phyloP scores from a whole-genome alignment of 92 coral and sea anemone genomes.

The Heliopora coerulea region DNA sequence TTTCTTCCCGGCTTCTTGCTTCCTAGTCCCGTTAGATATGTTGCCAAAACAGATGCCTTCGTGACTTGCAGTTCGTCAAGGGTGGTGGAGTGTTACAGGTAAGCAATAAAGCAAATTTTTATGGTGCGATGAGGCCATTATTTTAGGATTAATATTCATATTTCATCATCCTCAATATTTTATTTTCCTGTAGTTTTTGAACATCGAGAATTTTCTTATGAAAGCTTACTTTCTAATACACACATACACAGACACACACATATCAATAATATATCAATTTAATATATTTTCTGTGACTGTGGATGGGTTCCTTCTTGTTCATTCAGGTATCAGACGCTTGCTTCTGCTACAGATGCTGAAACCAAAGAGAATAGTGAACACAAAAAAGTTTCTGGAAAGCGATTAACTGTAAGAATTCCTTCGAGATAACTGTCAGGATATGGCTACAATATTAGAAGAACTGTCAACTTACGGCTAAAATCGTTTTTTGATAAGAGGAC shows the following conservation, averaged over 20 bases:
- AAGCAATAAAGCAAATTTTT: constrained; percentile 18
- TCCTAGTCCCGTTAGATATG: constrained; percentile 80
- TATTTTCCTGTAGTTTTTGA: no score
- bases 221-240: no score
- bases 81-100: constrained; percentile 91
- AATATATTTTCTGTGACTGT: no score
- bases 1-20: constrained; percentile 91
- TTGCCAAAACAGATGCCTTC: constrained; percentile 84
- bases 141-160: no score
- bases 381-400: constrained; percentile 89
- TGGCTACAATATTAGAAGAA: no score
- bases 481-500: no score
- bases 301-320: neutral
- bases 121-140: neutral
- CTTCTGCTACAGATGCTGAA: constrained; percentile 97
- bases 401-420: constrained; percentile 81
- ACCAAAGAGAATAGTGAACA: constrained; percentile 81
- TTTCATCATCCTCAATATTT: no score
- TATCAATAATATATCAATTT: no score
- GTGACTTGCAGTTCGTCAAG: constrained; percentile 74
- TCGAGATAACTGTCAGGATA: no score
- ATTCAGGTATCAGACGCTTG: constrained; percentile 91
- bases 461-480: no score
- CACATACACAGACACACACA: neutral
- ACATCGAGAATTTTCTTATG: no score